Evolutionary conservation across 2,888 invertebrate species (phyloP).

Genomic region (Archips xylosteana): DNA sequence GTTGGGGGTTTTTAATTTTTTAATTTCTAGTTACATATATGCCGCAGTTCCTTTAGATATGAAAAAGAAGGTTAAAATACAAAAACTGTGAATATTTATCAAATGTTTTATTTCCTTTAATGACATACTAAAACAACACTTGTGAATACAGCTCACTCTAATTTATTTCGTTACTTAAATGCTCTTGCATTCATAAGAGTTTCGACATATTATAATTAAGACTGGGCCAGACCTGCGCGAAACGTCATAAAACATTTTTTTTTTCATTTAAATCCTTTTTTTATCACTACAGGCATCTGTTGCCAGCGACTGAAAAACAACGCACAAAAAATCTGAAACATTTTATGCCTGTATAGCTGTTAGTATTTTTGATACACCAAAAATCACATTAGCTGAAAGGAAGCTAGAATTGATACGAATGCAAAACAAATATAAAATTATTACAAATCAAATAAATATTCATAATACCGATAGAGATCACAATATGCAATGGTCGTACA

Average conservation of each 20-base stretch:
- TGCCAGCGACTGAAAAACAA: neutral
- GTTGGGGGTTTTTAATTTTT: too few species aligned
- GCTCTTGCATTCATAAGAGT: conserved; percentile 61
- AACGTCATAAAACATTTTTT: neutral
- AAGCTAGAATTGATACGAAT: neutral
- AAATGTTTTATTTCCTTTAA: conserved; percentile 76
- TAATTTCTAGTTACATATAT: too few species aligned
- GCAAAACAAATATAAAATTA: neutral
- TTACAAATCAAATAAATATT: neutral
- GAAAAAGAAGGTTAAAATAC: neutral
- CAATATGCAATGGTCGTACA: neutral
- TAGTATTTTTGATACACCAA: neutral
- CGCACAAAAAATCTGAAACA: neutral
- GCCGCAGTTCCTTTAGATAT: neutral
- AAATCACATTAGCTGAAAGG: too few species aligned
- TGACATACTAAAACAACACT: conserved; percentile 76
- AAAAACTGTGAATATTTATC: conserved; percentile 57
- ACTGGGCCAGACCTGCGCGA: neutral
- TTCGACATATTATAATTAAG: neutral
- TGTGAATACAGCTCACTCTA: conserved; percentile 72
- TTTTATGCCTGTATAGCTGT: neutral
- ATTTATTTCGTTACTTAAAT: conserved; percentile 57
- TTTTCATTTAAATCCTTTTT: neutral
- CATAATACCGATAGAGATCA: neutral
- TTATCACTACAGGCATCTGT: neutral